Evolutionary conservation across 2,888 invertebrate genomes (phyloP).

Genomic region (Taenaris catops): DNA sequence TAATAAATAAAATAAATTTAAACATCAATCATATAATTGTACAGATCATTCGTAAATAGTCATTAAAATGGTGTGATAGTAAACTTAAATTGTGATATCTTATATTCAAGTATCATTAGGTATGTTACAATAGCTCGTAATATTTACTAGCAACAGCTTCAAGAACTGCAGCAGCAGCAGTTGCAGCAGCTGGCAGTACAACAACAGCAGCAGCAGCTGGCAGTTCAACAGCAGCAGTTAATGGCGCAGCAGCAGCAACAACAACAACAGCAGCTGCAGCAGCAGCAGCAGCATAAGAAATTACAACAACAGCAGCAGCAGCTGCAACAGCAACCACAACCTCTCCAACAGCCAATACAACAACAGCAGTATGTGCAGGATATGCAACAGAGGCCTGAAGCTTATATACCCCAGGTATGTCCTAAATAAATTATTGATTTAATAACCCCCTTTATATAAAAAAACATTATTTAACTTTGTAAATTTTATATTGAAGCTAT

Average conservation of each 20-base stretch:
- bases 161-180: conserved; percentile 46
- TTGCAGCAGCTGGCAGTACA: conserved; percentile 50
- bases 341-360: conserved; percentile 48
- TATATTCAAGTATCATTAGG: too few species aligned
- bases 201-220: conserved; percentile 47
- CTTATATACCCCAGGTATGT: conserved; percentile 43
- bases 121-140: conserved; percentile 16
- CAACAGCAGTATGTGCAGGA: conserved; percentile 49
- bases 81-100: too few species aligned
- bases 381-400: conserved; percentile 50
- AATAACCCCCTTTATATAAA: too few species aligned
- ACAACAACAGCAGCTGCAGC: conserved; percentile 43
- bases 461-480: too few species aligned
- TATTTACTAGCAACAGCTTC: conserved; percentile 43
- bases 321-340: conserved; percentile 52
- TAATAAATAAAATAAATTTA: too few species aligned
- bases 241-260: conserved; percentile 52
- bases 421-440: too few species aligned
- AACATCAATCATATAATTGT: too few species aligned
- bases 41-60: too few species aligned
- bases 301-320: conserved; percentile 43
- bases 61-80: too few species aligned
- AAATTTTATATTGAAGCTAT: too few species aligned
- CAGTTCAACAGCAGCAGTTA: conserved; percentile 45
- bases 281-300: conserved; percentile 38